Evolutionary conservation across 92 coral and sea anemone species (phyloP).

Genomic region (Paramuricea clavata): DNA sequence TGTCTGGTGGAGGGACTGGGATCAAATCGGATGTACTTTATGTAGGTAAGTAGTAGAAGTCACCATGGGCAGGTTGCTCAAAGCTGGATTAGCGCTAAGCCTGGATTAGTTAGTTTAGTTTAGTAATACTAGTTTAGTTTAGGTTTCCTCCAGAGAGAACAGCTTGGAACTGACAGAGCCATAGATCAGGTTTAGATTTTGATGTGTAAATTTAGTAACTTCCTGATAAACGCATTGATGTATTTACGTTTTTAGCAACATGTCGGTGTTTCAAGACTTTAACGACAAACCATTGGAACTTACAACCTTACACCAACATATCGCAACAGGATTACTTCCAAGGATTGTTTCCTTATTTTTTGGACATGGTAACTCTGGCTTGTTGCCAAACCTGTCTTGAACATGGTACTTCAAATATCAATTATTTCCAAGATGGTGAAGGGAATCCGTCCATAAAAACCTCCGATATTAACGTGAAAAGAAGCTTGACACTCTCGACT

Average conservation of each 20-base stretch:
- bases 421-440: constrained; percentile 74
- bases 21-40: background rate
- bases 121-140: background rate
- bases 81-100: too few species aligned
- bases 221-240: background rate
- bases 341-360: constrained; percentile 82
- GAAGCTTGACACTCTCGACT: constrained; percentile 1
- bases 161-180: too few species aligned
- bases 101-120: too few species aligned
- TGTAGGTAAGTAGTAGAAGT: constrained; percentile 13
- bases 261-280: constrained; percentile 83
- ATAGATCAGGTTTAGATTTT: too few species aligned
- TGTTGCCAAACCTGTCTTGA: constrained; percentile 80
- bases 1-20: constrained; percentile 43
- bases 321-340: background rate
- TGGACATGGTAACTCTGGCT: constrained; percentile 68
- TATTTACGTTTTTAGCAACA: constrained; percentile 64
- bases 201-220: background rate
- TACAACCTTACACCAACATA: constrained; percentile 77
- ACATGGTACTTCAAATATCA: constrained; percentile 82
- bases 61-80: too few species aligned
- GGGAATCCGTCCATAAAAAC: constrained; percentile 63
- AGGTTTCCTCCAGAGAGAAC: too few species aligned
- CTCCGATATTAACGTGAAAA: constrained; percentile 67
- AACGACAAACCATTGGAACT: constrained; percentile 78